phyloP scores from a whole-genome alignment of 2,113 vertebrate species.

The Trachemys scripta region DNA sequence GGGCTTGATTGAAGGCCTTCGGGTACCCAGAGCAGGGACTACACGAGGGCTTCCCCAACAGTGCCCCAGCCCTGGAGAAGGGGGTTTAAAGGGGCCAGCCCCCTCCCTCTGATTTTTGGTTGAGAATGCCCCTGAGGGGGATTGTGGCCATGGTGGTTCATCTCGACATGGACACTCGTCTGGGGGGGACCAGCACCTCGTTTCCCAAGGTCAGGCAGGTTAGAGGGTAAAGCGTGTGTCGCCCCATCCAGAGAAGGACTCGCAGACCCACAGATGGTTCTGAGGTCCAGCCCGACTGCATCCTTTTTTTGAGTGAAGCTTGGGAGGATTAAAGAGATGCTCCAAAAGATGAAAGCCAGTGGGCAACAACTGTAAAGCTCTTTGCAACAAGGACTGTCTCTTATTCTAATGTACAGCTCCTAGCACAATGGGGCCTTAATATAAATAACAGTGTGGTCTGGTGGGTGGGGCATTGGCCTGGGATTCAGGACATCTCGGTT shows the following conservation, averaged over 20 bases:
- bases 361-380: background rate
- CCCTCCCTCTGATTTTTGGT: background rate
- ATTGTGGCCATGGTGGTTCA: background rate
- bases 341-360: background rate
- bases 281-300: background rate
- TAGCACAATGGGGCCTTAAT: background rate
- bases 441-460: background rate
- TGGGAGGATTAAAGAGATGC: background rate
- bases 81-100: background rate
- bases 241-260: background rate
- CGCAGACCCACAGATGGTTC: background rate
- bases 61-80: background rate
- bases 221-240: background rate
- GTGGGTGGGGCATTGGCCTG: background rate
- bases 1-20: background rate
- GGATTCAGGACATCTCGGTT: background rate
- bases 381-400: background rate
- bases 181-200: background rate
- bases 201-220: background rate
- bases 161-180: background rate
- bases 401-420: background rate
- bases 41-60: background rate
- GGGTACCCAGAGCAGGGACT: background rate
- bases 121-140: background rate
- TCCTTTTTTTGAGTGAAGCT: background rate